A percentile compares a stretch with the other conserved stretches of the same genome.
Conservation (phyloP, 2,113 vertebrate genomes). For the Barbus barbus region DNA sequence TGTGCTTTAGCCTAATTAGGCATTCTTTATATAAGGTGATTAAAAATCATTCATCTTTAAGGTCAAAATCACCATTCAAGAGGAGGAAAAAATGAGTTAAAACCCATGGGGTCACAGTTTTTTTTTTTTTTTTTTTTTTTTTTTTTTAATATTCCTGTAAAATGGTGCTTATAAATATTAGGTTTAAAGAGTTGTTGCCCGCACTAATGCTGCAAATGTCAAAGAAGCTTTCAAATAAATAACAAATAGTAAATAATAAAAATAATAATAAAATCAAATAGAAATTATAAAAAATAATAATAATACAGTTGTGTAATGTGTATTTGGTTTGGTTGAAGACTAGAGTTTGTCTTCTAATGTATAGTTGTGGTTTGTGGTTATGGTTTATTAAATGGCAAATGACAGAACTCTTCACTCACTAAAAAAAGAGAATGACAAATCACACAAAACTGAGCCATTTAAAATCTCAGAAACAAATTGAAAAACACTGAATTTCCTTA, state of each 20-base stretch:
- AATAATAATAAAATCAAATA: neutral
- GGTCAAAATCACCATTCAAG: neutral
- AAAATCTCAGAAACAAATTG: neutral
- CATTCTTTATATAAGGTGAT: neutral
- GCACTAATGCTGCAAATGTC: neutral
- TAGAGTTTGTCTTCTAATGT: too few species aligned
- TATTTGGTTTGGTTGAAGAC: too few species aligned
- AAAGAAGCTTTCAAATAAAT: neutral
- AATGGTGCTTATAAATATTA: neutral
- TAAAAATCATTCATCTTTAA: neutral
- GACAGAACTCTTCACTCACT: too few species aligned
- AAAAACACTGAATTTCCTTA: too few species aligned
- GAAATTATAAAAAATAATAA: too few species aligned
- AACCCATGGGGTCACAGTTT: neutral
- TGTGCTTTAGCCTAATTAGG: neutral
- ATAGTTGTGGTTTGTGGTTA: too few species aligned
- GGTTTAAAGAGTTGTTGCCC: neutral
- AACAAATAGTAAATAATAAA: neutral
- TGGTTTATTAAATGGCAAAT: too few species aligned
- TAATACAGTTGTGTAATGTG: too few species aligned
- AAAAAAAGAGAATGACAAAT: neutral
- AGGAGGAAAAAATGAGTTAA: neutral
- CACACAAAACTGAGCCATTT: neutral
- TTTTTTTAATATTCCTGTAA: neutral
- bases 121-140: too few species aligned